Evolutionary conservation across 2,888 invertebrate genomes (phyloP).

Genomic region (Malachius bipustulatus): DNA sequence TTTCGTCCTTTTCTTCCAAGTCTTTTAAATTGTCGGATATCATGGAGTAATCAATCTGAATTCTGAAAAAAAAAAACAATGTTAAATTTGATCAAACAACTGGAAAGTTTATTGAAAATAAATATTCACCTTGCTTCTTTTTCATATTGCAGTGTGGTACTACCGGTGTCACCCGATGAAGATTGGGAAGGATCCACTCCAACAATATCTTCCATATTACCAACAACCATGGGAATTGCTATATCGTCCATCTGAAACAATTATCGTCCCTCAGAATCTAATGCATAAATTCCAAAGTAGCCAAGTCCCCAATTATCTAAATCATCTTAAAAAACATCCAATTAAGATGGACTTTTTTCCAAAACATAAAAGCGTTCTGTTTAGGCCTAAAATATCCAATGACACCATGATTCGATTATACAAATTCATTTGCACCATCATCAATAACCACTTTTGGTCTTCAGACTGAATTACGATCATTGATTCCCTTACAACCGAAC

Average conservation of each 20-base stretch:
- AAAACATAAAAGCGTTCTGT: too few relatives aligned
- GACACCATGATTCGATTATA: too few relatives aligned
- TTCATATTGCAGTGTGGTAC: slow-evolving; percentile 53
- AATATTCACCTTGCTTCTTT: slow-evolving; percentile 48
- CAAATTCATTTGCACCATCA: too few relatives aligned
- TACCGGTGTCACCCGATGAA: slow-evolving; percentile 39
- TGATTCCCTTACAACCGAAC: too few relatives aligned
- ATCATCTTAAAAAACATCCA: neutral
- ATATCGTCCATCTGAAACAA: slow-evolving; percentile 82
- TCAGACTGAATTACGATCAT: too few relatives aligned
- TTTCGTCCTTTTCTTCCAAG: slow-evolving; percentile 75
- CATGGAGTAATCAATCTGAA: slow-evolving; percentile 71
- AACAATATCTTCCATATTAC: slow-evolving; percentile 85
- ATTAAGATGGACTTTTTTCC: too few relatives aligned
- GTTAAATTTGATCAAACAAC: slow-evolving; percentile 8
- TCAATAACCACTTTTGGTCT: too few relatives aligned
- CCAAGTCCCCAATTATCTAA: neutral
- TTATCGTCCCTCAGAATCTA: slow-evolving; percentile 11
- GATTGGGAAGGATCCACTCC: slow-evolving; percentile 48
- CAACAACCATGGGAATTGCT: slow-evolving; percentile 75
- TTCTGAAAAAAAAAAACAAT: slow-evolving; percentile 38
- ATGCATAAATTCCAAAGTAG: neutral
- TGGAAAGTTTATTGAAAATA: slow-evolving; percentile 9
- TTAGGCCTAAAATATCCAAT: too few relatives aligned
- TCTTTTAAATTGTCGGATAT: slow-evolving; percentile 71